Base-by-base conservation (phyloP, 2,888 invertebrate genomes). In the Bellardia pandia region DNA sequence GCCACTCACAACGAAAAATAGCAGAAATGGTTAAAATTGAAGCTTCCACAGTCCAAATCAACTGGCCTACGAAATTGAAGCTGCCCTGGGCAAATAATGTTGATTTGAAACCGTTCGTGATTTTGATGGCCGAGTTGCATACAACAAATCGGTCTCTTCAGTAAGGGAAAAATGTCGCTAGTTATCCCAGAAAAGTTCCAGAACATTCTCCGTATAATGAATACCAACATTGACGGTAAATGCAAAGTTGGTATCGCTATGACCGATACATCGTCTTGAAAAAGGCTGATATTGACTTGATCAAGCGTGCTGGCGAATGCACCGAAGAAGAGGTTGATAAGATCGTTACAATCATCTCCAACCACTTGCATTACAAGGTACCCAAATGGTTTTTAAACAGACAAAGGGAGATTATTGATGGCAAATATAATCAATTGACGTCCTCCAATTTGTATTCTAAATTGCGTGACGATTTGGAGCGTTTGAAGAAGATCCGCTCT, bases 331-430 rank as follows among this genome's bases (percentile, higher is more conserved):
- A 98, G 97, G 98, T 98, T 87, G 99, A 99, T 92, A 99, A 99
- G 94, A 97, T 99, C 91, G 96, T 99, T 69, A 99, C 99, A n/a
- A 98, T 99, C 92, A 99, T 99, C 97, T 96, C 97, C 16, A 99
- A 99, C 93, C 99, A 99, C 74, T 96, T 99, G 88, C 99, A 99
- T 93, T 99, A 99, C 95, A 99, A 99, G 95, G 99, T 99, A 92
- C 99, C 99, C 4, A 98, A 99, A 93, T 99, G 99, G 99, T 99
- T 99, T 95, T 96, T 99, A 88, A 99, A 99, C 94, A 98, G 99
- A 94, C 99, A 99, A 94, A 99, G 99, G n/a, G n/a, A n/a, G n/a
- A n/a, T n/a, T n/a, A n/a, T n/a, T n/a, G n/a, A n/a, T n/a, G n/a
- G n/a, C n/a, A n/a, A n/a, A n/a, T n/a, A n/a, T n/a, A n/a, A n/a